These are phyloP conservation scores for Heliconius ismenius DNA, from an alignment of 2,888 invertebrate genomes.

Conservation along the genomic window DNA sequence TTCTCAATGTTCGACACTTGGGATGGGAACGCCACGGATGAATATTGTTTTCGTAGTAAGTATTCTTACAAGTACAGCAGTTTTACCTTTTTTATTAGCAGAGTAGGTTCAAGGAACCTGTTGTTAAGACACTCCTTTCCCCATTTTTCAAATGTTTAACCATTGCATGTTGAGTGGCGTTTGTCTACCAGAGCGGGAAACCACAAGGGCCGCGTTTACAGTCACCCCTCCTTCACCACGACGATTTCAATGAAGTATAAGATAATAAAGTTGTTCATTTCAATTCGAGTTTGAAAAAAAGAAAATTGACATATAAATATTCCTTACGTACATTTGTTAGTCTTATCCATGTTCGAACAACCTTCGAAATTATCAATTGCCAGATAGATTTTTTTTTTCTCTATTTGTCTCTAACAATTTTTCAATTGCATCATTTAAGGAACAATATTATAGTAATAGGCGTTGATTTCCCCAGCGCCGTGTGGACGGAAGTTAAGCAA, in stretches of 20 bases:
- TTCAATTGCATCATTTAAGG: background rate
- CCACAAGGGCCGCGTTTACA: too few species aligned
- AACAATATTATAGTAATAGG: slow-evolving; percentile 42
- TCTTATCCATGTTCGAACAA: too few species aligned
- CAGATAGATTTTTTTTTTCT: background rate
- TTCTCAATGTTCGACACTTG: slow-evolving; percentile 71
- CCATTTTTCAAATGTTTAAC: too few species aligned
- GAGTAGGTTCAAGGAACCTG: too few species aligned
- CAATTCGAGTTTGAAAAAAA: background rate
- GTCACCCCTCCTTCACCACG: too few species aligned
- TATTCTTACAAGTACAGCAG: slow-evolving; percentile 34
- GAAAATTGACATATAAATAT: too few species aligned
- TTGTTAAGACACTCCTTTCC: too few species aligned
- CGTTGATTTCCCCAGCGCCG: slow-evolving; percentile 54
- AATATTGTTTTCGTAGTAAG: slow-evolving; percentile 65
- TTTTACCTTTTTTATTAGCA: too few species aligned
- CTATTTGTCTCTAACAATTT: background rate
- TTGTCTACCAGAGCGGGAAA: too few species aligned
- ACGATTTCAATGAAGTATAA: background rate
- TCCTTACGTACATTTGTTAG: too few species aligned
- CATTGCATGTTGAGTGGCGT: too few species aligned
- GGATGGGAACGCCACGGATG: slow-evolving; percentile 52
- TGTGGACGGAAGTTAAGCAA: slow-evolving; percentile 72
- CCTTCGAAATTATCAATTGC: too few species aligned
- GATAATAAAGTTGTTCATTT: background rate